phyloP scores from a whole-genome alignment of 2,797 vertebrate species.

The Allobates femoralis region DNA sequence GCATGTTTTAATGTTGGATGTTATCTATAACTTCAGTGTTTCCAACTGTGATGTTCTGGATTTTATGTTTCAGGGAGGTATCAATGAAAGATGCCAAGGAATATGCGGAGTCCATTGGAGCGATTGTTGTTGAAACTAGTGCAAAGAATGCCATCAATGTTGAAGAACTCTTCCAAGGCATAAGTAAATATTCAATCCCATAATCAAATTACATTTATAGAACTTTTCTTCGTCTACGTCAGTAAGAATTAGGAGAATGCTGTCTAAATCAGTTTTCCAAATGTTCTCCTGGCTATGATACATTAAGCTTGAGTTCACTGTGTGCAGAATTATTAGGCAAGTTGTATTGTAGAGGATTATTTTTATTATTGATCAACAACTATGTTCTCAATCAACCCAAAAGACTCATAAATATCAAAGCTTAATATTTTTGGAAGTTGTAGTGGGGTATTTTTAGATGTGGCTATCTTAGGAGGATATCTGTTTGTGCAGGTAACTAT shows the following conservation, averaged over 20 bases:
- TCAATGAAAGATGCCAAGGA: constrained; percentile 96
- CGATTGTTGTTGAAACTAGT: constrained; percentile 97
- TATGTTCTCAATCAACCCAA: too few species aligned
- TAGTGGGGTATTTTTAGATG: too few species aligned
- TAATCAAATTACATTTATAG: not conserved
- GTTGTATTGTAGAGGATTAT: too few species aligned
- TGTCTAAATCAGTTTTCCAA: not conserved
- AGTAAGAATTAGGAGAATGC: not conserved
- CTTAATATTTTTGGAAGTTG: too few species aligned
- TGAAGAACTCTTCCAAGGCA: constrained; percentile 97
- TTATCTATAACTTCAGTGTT: not conserved
- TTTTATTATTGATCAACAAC: too few species aligned
- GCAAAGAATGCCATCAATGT: constrained; percentile 96
- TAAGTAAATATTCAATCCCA: constrained; percentile 84
- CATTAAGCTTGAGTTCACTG: too few species aligned
- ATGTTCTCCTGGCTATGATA: not conserved
- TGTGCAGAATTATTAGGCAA: too few species aligned
- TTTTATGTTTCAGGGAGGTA: constrained; percentile 85
- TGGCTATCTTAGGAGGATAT: too few species aligned
- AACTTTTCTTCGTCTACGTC: not conserved
- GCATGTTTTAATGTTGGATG: too few species aligned
- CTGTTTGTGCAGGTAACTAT: too few species aligned
- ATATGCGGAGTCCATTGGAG: constrained; percentile 95
- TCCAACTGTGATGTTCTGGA: not conserved
- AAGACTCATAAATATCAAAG: too few species aligned